A percentile compares a stretch with the other conserved stretches of the same genome.
Evolutionary conservation across 1,140 invertebrate genomes (phyloP).

Genomic region (Pemphigus obesinymphae): DNA sequence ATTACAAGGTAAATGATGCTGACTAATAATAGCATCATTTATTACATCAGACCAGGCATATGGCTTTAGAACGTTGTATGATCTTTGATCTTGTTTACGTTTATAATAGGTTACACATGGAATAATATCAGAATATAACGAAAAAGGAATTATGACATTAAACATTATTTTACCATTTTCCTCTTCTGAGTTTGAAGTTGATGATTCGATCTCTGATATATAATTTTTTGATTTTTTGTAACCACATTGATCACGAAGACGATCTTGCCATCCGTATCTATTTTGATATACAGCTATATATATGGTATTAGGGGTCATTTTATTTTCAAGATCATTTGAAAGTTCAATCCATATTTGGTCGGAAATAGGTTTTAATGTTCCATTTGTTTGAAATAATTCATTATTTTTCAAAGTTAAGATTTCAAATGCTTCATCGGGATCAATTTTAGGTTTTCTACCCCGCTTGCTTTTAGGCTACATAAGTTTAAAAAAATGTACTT

Average conservation of each 20-base stretch:
- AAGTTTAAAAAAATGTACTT: no score
- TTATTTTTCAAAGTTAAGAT: no score
- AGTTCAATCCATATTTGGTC: neutral
- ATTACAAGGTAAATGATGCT: neutral
- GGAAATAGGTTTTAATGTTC: neutral
- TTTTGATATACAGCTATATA: neutral
- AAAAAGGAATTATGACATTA: neutral
- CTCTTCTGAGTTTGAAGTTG: neutral
- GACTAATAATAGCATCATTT: neutral
- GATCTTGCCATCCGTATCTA: neutral
- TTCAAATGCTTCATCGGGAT: no score
- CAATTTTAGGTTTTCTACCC: no score
- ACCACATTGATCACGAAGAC: neutral
- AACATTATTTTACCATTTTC: neutral
- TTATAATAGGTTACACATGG: neutral
- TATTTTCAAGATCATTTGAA: neutral
- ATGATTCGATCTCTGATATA: neutral
- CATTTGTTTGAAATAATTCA: neutral
- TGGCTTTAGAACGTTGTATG: neutral
- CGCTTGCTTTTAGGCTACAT: no score
- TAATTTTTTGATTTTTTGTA: neutral
- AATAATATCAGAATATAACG: neutral
- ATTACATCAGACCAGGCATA: neutral
- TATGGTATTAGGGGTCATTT: neutral
- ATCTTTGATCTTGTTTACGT: neutral